Evolutionary conservation across 2,797 vertebrate genomes (phyloP).

Genomic region (Sphenopsis melanotis): DNA sequence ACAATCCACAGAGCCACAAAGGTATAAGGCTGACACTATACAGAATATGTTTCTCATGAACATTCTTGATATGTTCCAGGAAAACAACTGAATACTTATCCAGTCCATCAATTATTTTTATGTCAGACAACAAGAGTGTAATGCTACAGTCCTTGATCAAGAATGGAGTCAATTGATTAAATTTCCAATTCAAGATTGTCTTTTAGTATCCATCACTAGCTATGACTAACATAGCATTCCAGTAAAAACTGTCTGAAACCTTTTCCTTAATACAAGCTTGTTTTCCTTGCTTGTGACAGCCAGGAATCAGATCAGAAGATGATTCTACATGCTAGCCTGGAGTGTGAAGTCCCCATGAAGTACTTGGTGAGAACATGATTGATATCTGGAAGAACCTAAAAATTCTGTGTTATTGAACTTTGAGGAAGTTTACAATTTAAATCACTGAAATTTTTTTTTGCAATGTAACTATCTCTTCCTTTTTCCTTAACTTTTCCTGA

Average conservation of each 20-base stretch:
- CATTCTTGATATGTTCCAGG: background rate
- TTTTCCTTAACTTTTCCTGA: background rate
- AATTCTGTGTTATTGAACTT: background rate
- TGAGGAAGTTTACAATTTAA: background rate
- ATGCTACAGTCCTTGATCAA: background rate
- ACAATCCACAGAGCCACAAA: background rate
- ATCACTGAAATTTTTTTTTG: background rate
- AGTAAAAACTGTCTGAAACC: background rate
- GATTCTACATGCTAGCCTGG: background rate
- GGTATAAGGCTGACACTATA: background rate
- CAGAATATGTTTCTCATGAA: background rate
- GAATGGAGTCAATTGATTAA: background rate
- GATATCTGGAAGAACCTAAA: background rate
- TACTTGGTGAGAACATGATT: background rate
- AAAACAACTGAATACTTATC: background rate
- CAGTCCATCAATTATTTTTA: background rate
- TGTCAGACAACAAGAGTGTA: background rate
- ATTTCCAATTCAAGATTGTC: background rate
- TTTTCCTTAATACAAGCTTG: background rate
- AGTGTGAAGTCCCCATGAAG: background rate
- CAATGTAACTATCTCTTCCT: background rate
- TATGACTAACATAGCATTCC: background rate
- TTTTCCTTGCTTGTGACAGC: background rate
- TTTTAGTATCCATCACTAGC: background rate
- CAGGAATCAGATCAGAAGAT: background rate